Evolutionary conservation across 2,888 invertebrate genomes (phyloP).

Genomic region (Xiphydria camelus): DNA sequence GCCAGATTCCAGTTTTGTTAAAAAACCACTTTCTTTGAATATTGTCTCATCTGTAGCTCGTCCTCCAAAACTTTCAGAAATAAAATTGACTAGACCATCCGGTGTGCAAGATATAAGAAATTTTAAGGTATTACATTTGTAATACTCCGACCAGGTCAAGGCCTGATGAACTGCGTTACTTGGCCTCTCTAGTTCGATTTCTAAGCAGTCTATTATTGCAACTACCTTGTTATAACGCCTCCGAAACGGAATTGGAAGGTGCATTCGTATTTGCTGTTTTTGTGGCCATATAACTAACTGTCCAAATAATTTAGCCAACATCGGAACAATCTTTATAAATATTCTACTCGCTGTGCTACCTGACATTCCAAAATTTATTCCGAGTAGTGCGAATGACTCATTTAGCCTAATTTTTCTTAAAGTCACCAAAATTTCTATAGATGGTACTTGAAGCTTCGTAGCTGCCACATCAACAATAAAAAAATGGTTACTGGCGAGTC

Average conservation of each 20-base stretch:
- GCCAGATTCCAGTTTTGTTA: slow-evolving; percentile 13
- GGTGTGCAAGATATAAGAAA: no score
- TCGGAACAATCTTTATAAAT: slow-evolving; percentile 16
- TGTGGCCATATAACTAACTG: slow-evolving; percentile 19
- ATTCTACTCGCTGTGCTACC: slow-evolving; percentile 19
- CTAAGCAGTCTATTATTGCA: slow-evolving; percentile 49
- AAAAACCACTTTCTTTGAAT: slow-evolving; percentile 20
- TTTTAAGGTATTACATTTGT: slow-evolving; percentile 32
- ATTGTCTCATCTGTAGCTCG: slow-evolving; percentile 20
- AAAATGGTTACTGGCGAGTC: no score
- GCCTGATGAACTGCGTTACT: slow-evolving; percentile 40
- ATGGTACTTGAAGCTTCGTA: no score
- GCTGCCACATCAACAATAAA: no score
- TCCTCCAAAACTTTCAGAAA: slow-evolving; percentile 32
- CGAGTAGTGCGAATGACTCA: no score
- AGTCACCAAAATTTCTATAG: no score
- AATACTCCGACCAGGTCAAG: slow-evolving; percentile 47
- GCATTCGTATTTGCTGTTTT: slow-evolving; percentile 13
- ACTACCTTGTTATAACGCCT: slow-evolving; percentile 28
- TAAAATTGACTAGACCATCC: slow-evolving; percentile 31
- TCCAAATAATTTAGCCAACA: slow-evolving; percentile 13
- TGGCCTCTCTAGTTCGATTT: slow-evolving; percentile 50
- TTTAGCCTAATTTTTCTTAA: no score
- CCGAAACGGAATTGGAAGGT: slow-evolving; percentile 29
- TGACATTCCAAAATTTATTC: no score